Evolutionary conservation across 2,888 invertebrate genomes (phyloP), one percentile per base, ranked within the genome.

Genomic region (Drosophila colorata): DNA sequence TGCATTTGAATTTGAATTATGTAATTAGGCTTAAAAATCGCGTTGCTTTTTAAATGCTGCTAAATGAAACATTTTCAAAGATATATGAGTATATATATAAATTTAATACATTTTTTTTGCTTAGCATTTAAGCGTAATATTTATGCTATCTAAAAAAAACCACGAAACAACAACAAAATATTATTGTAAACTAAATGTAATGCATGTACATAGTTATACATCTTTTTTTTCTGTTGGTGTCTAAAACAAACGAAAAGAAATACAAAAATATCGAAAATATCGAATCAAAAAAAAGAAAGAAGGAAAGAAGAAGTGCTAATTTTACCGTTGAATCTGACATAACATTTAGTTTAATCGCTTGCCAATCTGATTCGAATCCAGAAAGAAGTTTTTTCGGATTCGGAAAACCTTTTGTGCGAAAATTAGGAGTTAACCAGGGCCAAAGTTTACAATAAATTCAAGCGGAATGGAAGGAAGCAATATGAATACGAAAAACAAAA

Each of bases 171-270:
- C 28, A 46, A 47, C 8, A 52, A 52, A 58, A 63, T 46, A 57
- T 59, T 49, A 66, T 51, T 77, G 74, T 67, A 71, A 77, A 72
- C 64, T 75, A 67, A 88, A 57, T 69, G 55, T 86, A 81, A 76
- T 81, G 88, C 88, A 81, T 81, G 87, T 81, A 86, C 18, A 88
- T 88, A 81, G 71, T 58, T 74, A 56, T 78, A 78, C 31, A 57
- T 38, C 28, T 56, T 59, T 70, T 68, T 57, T 66, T 55, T 60
- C 48, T 77, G 63, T 76, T 70, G 66, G 55, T 77, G 73, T 80
- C 72, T 75, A 51, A 43, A 65, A 59, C 46, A 66, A 80, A 61
- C 35, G 31, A 63, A 51, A 61, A 67, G 23, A 55, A 43, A 48
- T 57, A 60, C 5, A 23, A 20, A 61, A 53, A 61, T 44, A 59